A percentile compares a stretch with the other conserved stretches of the same genome.
Conservation (phyloP, 2,797 vertebrate species). For the Acestrorhynchus altus region DNA sequence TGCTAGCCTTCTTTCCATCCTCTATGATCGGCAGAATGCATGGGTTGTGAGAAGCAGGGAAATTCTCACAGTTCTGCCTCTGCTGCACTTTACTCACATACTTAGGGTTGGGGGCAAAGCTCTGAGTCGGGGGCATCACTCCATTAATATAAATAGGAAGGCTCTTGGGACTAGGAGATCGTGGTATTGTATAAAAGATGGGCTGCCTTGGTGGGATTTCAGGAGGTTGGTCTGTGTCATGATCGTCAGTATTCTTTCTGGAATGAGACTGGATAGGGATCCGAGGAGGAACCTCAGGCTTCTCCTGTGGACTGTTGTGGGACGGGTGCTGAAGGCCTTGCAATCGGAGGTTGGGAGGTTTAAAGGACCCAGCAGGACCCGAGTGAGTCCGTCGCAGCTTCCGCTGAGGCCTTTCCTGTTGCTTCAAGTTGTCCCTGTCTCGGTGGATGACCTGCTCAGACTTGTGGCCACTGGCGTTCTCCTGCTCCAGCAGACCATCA, state of each 20-base stretch:
- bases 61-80: slow-evolving; percentile 86
- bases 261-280: slow-evolving; percentile 87
- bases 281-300: slow-evolving; percentile 90
- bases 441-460: slow-evolving; percentile 32
- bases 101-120: slow-evolving; percentile 96
- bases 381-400: slow-evolving; percentile 80
- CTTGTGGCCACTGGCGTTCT: slow-evolving; percentile 43
- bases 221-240: slow-evolving; percentile 88
- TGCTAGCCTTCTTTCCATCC: slow-evolving; percentile 91
- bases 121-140: slow-evolving; percentile 97
- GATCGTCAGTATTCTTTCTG: slow-evolving; percentile 73
- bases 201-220: slow-evolving; percentile 92
- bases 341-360: slow-evolving; percentile 70
- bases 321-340: slow-evolving; percentile 68
- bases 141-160: slow-evolving; percentile 95
- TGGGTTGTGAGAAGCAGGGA: slow-evolving; percentile 66
- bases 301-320: slow-evolving; percentile 75
- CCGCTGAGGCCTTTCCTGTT: slow-evolving; percentile 68
- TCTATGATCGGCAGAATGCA: slow-evolving; percentile 97
- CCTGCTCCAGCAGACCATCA: slow-evolving; percentile 64
- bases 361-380: slow-evolving; percentile 82
- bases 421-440: slow-evolving; percentile 60
- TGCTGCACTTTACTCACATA: slow-evolving; percentile 92
- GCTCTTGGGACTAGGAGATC: slow-evolving; percentile 92
- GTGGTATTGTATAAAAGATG: slow-evolving; percentile 82